Evolutionary conservation across 2,888 invertebrate species (phyloP).

Genomic region (Laothoe populi): DNA sequence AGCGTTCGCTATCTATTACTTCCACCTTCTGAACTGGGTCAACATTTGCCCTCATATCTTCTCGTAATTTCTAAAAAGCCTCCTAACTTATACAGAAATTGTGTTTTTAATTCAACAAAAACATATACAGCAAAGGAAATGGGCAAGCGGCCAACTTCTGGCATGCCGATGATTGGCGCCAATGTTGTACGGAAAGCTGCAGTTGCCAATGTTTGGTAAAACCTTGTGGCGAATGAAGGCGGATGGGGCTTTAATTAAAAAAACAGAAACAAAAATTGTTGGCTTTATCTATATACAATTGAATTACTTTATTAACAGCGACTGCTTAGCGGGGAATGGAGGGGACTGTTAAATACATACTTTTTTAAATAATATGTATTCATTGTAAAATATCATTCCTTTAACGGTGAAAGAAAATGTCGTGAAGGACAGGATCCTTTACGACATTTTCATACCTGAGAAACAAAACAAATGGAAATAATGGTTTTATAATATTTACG

Average conservation of each 20-base stretch:
- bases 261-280: too few relatives aligned
- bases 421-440: too few relatives aligned
- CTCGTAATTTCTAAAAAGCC: background rate
- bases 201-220: background rate
- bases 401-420: too few relatives aligned
- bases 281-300: too few relatives aligned
- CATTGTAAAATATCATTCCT: too few relatives aligned
- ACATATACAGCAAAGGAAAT: constrained; percentile 5
- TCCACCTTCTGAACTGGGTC: background rate
- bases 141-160: constrained; percentile 17
- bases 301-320: too few relatives aligned
- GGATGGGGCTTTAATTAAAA: background rate
- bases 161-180: background rate
- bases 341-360: too few relatives aligned
- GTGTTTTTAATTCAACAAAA: constrained; percentile 21
- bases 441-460: too few relatives aligned
- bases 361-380: too few relatives aligned
- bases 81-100: background rate
- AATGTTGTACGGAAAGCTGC: background rate
- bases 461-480: too few relatives aligned
- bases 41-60: background rate
- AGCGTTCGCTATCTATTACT: background rate
- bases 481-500: too few relatives aligned
- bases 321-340: too few relatives aligned
- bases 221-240: background rate